phyloP scores from a whole-genome alignment of 53 echinoderm and acorn worm genomes.

The Astropecten irregularis region DNA sequence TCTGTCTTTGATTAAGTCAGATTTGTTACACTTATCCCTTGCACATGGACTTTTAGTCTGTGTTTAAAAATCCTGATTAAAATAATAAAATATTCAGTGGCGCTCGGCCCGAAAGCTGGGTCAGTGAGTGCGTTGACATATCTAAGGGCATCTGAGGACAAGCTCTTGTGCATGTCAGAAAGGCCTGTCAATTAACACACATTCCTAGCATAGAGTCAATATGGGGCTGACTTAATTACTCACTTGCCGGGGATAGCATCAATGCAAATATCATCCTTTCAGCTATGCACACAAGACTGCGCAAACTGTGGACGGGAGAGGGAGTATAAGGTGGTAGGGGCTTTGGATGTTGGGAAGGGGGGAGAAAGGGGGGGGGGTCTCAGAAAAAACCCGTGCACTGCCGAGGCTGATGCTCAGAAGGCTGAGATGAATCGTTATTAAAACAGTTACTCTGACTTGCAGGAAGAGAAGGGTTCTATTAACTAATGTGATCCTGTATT shows the following conservation, averaged over 20 bases:
- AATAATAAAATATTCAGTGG: conserved; percentile 54
- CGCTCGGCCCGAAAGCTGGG: conserved; percentile 32
- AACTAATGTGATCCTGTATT: no score
- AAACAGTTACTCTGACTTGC: neutral
- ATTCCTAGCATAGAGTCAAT: conserved; percentile 48
- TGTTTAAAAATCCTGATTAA: conserved; percentile 17
- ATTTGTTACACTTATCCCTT: neutral
- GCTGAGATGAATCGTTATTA: neutral
- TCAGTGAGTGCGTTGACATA: conserved; percentile 55
- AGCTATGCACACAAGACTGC: conserved; percentile 48
- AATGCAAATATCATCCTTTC: conserved; percentile 52
- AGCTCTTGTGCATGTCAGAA: conserved; percentile 53
- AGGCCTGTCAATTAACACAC: conserved; percentile 57
- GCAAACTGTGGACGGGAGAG: conserved; percentile 41
- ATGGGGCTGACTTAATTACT: conserved; percentile 55
- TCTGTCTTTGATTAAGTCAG: conserved; percentile 23
- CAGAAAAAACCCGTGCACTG: no score
- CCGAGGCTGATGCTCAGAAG: no score
- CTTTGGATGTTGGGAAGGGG: neutral
- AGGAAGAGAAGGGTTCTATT: no score
- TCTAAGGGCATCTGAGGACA: conserved; percentile 49
- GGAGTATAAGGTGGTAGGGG: neutral
- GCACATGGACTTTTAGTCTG: neutral
- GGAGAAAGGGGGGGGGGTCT: neutral
- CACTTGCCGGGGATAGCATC: conserved; percentile 54